phyloP scores from a whole-genome alignment of 2,113 vertebrate species.

The Setophaga coronata region DNA sequence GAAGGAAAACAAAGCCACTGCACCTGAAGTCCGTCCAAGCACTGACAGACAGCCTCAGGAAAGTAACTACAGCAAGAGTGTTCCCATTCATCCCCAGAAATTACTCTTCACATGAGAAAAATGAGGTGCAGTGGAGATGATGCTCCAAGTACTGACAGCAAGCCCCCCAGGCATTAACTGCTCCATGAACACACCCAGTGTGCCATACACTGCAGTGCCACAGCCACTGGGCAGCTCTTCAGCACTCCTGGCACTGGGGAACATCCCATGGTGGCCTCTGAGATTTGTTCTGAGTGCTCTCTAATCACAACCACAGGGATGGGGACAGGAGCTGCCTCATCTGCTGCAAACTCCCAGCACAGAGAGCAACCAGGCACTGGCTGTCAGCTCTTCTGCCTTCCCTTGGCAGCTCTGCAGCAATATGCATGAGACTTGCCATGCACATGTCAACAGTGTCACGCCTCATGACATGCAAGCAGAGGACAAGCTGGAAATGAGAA shows the following conservation, averaged over 20 bases:
- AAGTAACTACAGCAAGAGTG: accelerated
- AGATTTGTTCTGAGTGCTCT: background rate
- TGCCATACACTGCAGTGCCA: accelerated
- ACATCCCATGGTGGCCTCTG: background rate
- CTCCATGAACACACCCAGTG: background rate
- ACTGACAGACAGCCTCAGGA: background rate
- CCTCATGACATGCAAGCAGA: slow-evolving; percentile 9
- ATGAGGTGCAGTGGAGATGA: background rate
- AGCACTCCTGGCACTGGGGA: background rate
- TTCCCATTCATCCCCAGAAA: background rate
- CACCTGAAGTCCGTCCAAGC: accelerated
- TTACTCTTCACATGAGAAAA: background rate
- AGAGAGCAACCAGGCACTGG: background rate
- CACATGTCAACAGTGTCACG: background rate
- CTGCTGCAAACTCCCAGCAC: background rate
- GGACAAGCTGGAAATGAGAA: slow-evolving; percentile 16
- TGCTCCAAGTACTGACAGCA: background rate
- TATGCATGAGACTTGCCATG: slow-evolving; percentile 17
- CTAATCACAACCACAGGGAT: background rate
- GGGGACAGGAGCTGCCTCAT: background rate
- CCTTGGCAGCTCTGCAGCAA: slow-evolving; percentile 1
- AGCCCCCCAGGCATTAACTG: background rate
- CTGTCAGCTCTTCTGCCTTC: slow-evolving; percentile 14
- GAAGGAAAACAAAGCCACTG: background rate
- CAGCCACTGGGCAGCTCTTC: background rate